Conservation (phyloP, 2,888 invertebrate genomes). For the Pedicia rivosa region DNA sequence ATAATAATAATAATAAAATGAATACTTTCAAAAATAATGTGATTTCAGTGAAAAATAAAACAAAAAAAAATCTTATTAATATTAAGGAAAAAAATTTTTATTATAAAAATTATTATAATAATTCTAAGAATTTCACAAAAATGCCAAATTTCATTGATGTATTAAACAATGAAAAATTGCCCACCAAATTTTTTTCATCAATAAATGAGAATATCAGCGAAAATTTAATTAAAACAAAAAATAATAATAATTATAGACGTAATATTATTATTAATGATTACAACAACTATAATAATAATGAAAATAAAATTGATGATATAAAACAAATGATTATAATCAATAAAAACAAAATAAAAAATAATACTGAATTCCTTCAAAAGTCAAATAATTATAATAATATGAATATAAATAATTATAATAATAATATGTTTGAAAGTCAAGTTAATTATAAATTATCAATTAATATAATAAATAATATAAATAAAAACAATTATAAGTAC, state of each 20-base stretch:
- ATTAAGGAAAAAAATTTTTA: neutral
- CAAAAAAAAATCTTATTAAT: no score
- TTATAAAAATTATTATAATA: neutral
- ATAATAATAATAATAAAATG: no score
- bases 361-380: constrained; percentile 1
- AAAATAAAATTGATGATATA: neutral
- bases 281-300: constrained; percentile 1
- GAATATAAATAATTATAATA: constrained; percentile 1
- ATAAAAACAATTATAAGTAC: no score
- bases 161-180: constrained; percentile 4
- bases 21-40: neutral
- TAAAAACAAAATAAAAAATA: constrained; percentile 4
- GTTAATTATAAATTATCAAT: neutral
- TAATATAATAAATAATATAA: neutral
- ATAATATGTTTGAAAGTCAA: neutral
- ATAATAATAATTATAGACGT: constrained; percentile 4
- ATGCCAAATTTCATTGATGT: constrained; percentile 4
- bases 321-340: neutral
- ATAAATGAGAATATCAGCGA: neutral
- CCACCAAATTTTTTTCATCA: neutral
- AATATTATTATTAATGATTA: constrained; percentile 1
- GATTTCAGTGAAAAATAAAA: constrained; percentile 5
- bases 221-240: constrained; percentile 1
- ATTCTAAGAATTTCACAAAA: constrained; percentile 5
- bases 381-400: constrained; percentile 1